Evolutionary conservation across 2,888 invertebrate species (phyloP).

Genomic region (Harpagoxenus sublaevis): DNA sequence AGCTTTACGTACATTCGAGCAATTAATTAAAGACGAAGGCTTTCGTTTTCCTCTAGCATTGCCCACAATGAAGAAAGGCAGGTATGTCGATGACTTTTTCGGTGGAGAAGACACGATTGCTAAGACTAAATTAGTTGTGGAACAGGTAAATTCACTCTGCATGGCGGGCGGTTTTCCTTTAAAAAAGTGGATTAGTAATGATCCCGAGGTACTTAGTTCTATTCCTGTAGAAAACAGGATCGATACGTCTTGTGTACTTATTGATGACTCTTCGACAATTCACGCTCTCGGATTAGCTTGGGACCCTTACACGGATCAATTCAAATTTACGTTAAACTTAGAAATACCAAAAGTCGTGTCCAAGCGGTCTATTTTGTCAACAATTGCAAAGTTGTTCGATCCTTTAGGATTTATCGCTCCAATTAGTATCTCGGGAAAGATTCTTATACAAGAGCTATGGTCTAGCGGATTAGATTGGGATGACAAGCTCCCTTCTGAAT

Average conservation of each 20-base stretch:
- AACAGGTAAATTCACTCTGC: not conserved
- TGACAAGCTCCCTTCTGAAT: not conserved
- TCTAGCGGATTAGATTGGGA: not conserved
- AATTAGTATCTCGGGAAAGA: not conserved
- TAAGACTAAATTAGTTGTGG: not conserved
- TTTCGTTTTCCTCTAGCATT: no score
- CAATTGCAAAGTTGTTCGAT: not conserved
- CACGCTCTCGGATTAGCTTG: no score
- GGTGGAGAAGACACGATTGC: not conserved
- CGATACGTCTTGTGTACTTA: not conserved
- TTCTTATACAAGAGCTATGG: not conserved
- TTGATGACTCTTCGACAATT: not conserved
- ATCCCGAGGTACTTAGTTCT: not conserved
- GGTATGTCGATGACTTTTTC: not conserved
- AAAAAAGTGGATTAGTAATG: slow-evolving; percentile 8
- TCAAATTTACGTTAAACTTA: no score
- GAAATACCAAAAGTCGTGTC: no score
- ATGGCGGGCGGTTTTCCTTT: not conserved
- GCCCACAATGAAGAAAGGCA: no score
- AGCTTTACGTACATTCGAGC: not conserved
- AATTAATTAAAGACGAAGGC: not conserved
- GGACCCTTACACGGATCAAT: no score
- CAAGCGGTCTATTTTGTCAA: not conserved
- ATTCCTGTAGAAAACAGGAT: not conserved
- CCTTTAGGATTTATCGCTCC: not conserved